These are phyloP conservation scores for Lutjanus erythropterus DNA, from an alignment of 2,113 vertebrate species.

Conservation along the genomic window DNA sequence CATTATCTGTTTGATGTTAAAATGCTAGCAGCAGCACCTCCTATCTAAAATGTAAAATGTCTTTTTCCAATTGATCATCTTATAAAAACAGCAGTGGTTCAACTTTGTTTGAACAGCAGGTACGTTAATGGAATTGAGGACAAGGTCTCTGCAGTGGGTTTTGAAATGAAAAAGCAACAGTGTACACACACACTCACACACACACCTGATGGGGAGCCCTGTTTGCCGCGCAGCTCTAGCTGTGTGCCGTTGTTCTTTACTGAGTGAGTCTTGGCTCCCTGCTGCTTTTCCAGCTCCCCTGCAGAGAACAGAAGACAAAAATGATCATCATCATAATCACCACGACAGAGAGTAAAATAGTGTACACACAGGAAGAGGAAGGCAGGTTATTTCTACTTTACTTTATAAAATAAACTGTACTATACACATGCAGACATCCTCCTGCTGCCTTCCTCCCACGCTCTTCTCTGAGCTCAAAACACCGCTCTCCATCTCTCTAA, in stretches of 20 bases:
- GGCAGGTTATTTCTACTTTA: not conserved
- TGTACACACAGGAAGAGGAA: not conserved
- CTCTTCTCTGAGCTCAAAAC: conserved; percentile 30
- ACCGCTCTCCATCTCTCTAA: conserved; percentile 53
- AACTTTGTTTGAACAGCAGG: not conserved
- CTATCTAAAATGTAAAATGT: not conserved
- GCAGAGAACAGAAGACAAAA: conserved; percentile 40
- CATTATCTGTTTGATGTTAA: not conserved
- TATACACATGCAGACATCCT: not conserved
- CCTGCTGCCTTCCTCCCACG: conserved; percentile 3
- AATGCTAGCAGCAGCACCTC: not conserved
- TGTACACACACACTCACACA: conserved; percentile 33
- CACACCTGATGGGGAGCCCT: conserved; percentile 91
- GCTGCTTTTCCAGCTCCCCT: conserved; percentile 99
- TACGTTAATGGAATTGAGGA: not conserved
- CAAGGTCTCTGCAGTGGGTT: conserved; percentile 7
- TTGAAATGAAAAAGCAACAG: conserved; percentile 32
- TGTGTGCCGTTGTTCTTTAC: conserved; percentile 91
- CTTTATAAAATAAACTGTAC: not conserved
- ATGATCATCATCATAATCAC: conserved; percentile 45
- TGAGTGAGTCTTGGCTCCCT: conserved; percentile 90
- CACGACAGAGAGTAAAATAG: conserved; percentile 10
- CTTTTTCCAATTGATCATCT: not conserved
- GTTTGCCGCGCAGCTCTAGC: conserved; percentile 90
- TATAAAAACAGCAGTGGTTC: not conserved